Evolutionary conservation across 1,140 invertebrate species (phyloP).

Genomic region (Venustaconcha ellipsiformis): DNA sequence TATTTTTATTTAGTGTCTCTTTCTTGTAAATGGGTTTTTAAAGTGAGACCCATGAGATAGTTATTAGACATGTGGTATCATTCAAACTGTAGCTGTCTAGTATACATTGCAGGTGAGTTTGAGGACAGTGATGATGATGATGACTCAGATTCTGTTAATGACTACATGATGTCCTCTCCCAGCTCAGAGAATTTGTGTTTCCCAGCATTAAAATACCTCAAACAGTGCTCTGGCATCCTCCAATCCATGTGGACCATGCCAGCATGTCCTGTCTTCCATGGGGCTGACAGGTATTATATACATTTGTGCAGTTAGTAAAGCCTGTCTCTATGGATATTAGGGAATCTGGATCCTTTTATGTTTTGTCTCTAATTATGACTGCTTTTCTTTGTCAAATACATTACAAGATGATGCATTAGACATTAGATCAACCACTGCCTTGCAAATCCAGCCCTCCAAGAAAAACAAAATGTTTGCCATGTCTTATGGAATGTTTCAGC

Average conservation of each 20-base stretch:
- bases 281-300: slow-evolving; percentile 77
- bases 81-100: not conserved
- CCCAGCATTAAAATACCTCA: slow-evolving; percentile 86
- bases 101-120: slow-evolving; percentile 56
- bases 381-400: not conserved
- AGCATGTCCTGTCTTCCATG: slow-evolving; percentile 91
- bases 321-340: not conserved
- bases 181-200: slow-evolving; percentile 78
- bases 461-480: too few relatives aligned
- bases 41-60: slow-evolving; percentile 1
- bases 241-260: slow-evolving; percentile 95
- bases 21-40: not conserved
- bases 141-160: slow-evolving; percentile 63
- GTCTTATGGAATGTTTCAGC: too few relatives aligned
- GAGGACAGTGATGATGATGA: slow-evolving; percentile 62
- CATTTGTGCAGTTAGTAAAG: not conserved
- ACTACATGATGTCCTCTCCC: slow-evolving; percentile 41
- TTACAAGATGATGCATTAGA: not conserved
- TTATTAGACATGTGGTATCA: slow-evolving; percentile 4
- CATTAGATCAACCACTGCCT: not conserved
- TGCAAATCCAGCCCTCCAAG: too few relatives aligned
- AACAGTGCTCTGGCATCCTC: slow-evolving; percentile 87
- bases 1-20: too few relatives aligned
- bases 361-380: not conserved
- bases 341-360: not conserved